Evolutionary conservation across 2,888 invertebrate species (phyloP).

Genomic region (Balanococcus diminutus): DNA sequence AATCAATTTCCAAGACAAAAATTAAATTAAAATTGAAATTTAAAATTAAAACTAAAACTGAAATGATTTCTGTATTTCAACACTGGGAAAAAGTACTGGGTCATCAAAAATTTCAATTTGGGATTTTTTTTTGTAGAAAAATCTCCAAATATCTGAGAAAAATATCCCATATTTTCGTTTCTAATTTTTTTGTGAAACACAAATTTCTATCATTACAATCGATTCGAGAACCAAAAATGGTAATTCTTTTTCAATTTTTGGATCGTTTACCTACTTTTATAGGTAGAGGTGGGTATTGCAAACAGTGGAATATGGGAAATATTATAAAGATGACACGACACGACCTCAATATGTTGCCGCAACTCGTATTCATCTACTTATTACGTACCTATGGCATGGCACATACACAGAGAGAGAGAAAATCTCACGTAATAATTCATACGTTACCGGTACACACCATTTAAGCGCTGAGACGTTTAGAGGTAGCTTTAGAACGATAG

Average conservation of each 20-base stretch:
- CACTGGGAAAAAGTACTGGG: too few relatives aligned
- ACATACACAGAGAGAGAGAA: not conserved
- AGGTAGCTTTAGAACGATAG: not conserved
- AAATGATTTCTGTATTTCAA: too few relatives aligned
- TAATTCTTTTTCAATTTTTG: not conserved
- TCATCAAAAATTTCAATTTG: too few relatives aligned
- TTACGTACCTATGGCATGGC: too few relatives aligned
- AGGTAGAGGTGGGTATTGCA: not conserved
- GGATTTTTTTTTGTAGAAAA: too few relatives aligned
- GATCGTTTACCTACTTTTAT: not conserved
- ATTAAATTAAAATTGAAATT: too few relatives aligned
- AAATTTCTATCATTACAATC: too few relatives aligned
- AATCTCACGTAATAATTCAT: constrained; percentile 21
- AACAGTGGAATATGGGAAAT: not conserved
- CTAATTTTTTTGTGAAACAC: too few relatives aligned
- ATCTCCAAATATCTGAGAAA: too few relatives aligned
- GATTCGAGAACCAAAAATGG: not conserved
- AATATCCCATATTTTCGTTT: too few relatives aligned
- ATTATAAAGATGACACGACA: not conserved
- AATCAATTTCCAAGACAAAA: too few relatives aligned
- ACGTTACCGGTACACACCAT: constrained; percentile 10
- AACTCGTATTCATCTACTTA: not conserved
- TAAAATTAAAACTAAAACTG: too few relatives aligned
- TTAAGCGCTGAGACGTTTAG: constrained; percentile 18
- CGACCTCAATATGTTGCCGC: not conserved